A percentile compares a stretch with the other conserved stretches of the same genome.
Conservation (phyloP, 2,888 invertebrate genomes). For the Tipula confusa region DNA sequence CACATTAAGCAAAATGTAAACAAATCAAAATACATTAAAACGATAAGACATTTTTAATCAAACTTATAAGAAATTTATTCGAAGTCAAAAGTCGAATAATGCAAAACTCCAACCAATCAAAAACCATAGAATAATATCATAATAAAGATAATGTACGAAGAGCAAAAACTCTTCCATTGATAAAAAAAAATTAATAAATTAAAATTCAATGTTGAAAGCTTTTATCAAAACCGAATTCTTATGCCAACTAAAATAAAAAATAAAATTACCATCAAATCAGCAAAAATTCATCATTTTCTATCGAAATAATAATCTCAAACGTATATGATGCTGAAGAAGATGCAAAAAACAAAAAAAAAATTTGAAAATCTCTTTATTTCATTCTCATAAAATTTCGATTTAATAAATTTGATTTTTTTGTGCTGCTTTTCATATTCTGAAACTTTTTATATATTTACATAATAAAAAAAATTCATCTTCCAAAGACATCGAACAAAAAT, state of each 20-base stretch:
- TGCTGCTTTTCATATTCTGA: background rate
- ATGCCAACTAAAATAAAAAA: background rate
- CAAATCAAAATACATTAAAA: no score
- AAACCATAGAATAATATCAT: background rate
- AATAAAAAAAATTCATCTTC: background rate
- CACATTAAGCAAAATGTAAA: no score
- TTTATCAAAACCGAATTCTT: background rate
- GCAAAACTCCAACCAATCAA: background rate
- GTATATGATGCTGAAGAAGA: background rate
- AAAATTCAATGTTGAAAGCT: conserved; percentile 14
- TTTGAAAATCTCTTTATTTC: conserved; percentile 3
- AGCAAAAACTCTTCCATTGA: background rate
- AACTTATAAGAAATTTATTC: no score
- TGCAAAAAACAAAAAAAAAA: background rate
- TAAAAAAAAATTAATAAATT: conserved; percentile 16
- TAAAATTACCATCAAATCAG: conserved; percentile 8
- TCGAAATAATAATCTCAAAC: background rate
- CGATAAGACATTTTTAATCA: no score
- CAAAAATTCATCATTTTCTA: conserved; percentile 6
- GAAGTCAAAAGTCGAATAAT: conserved; percentile 4
- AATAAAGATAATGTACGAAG: background rate
- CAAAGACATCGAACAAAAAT: background rate
- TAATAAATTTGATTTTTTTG: conserved; percentile 25
- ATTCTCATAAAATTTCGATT: background rate
- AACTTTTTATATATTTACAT: conserved; percentile 16